Evolutionary conservation across 1,140 invertebrate species (phyloP), one percentile per base, ranked within the genome.

Genomic region (Mycetomoellerius zeteki): DNA sequence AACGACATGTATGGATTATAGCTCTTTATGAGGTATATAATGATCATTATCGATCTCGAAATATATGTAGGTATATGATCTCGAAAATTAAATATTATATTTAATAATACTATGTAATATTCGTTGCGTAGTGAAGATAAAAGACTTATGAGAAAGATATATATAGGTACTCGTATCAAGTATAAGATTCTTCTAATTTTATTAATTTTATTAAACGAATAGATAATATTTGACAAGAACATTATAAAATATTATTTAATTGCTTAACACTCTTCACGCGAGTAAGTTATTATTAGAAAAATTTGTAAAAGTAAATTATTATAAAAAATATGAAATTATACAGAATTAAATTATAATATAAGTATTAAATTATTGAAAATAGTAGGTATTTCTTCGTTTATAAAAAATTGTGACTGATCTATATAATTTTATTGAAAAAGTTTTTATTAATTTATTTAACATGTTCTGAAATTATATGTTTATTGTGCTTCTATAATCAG

Each of bases 11-110:
- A 30, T 21, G 8, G 27, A 37, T 62, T 56, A 6, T 33, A 33
- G 21, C 2, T 1, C 10, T 52, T 52, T 19, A 52, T 6, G 12
- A 24, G 3, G 5, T 5, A 43, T 62, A 52, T 62, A 50, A 64
- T 7, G 24, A 75, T 19, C 5, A 1, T 78, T 62, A 77, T 77
- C 8, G 19, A 30, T 50, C 1, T 19, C 43, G 21, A n/a, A 60
- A 43, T 43, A 21, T 47, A 6, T 30, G n/a, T n/a, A n/a, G n/a
- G 30, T 30, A 52, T 10, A 12, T n/a, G 14, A 14, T 76, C 37
- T 75, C 3, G 5, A 60, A 54, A 47, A 21, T 62, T 54, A 54
- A 54, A n/a, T 56, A 56, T 56, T n/a, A 56, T 56, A 56, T 56
- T 56, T 2, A 21, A 56, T 56, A 21, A n/a, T 56, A 56, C 7